Percentiles rank a stretch among this genome's conserved stretches.
These are phyloP conservation scores for Myopa tessellatipennis DNA, from an alignment of 2,888 invertebrate species.

Conservation along the genomic window DNA sequence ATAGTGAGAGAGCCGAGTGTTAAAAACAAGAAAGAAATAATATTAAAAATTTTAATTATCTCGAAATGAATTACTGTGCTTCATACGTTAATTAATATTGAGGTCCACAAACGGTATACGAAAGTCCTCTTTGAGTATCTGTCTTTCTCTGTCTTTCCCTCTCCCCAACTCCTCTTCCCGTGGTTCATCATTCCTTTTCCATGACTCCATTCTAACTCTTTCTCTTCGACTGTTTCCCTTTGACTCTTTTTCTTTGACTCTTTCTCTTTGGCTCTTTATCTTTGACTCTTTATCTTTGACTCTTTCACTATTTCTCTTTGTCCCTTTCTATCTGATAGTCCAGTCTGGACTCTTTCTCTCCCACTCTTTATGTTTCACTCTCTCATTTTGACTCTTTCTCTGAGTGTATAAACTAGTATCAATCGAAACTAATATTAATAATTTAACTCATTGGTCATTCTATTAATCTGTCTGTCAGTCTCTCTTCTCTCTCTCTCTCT, in stretches of 20 bases:
- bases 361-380: no score
- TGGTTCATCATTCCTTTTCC: no score
- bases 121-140: no score
- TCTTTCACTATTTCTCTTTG: no score
- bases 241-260: no score
- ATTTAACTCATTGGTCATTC: neutral
- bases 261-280: no score
- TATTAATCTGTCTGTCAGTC: neutral
- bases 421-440: neutral
- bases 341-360: no score
- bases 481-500: conserved; percentile 11
- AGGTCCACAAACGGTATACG: neutral
- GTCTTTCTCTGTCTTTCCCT: no score
- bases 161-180: no score
- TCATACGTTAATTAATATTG: neutral
- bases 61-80: conserved; percentile 13
- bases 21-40: neutral
- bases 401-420: neutral
- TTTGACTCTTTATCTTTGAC: no score
- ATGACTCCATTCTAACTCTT: neutral
- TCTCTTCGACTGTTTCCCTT: neutral
- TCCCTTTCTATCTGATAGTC: no score
- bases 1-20: neutral
- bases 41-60: conserved; percentile 14
- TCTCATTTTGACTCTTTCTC: neutral